A percentile compares a stretch with the other conserved stretches of the same genome.
phyloP scores from a whole-genome alignment of 2,113 vertebrate species.

The Rhombomys opimus region DNA sequence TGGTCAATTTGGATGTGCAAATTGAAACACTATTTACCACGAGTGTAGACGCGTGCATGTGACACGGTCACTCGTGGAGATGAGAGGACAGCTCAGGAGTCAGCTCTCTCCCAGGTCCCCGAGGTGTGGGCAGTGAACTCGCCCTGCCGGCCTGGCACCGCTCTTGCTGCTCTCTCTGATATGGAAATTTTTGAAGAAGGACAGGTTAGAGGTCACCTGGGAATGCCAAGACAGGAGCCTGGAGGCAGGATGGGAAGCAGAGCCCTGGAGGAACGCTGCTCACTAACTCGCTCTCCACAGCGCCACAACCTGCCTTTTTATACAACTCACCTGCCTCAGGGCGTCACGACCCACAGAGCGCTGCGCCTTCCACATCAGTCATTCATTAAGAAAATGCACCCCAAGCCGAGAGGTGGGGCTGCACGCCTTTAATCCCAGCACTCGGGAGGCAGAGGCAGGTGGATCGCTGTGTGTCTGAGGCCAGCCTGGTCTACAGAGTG shows the following conservation, averaged over 20 bases:
- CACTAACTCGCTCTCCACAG: background rate
- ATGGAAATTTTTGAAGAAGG: background rate
- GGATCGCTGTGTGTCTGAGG: too few relatives aligned
- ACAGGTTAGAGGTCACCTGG: background rate
- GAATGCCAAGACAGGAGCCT: background rate
- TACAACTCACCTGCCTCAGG: background rate
- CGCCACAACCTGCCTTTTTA: background rate
- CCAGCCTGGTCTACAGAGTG: too few relatives aligned
- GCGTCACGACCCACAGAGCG: background rate
- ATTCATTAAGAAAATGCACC: background rate
- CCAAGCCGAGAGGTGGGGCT: background rate
- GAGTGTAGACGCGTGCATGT: background rate
- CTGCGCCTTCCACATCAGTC: background rate
- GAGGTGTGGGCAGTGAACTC: background rate
- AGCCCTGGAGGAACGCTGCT: background rate
- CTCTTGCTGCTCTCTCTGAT: background rate
- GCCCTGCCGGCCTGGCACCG: background rate
- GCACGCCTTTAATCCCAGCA: too few relatives aligned
- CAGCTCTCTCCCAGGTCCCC: background rate
- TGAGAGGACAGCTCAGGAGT: background rate
- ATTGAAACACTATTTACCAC: background rate
- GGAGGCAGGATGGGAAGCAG: background rate
- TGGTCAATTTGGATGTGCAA: background rate
- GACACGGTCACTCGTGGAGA: background rate
- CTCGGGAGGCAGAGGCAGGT: too few relatives aligned